A percentile compares a stretch with the other conserved stretches of the same genome.
These are phyloP conservation scores for Mormyrus lacerda DNA, from an alignment of 2,113 vertebrate genomes.

Conservation along the genomic window DNA sequence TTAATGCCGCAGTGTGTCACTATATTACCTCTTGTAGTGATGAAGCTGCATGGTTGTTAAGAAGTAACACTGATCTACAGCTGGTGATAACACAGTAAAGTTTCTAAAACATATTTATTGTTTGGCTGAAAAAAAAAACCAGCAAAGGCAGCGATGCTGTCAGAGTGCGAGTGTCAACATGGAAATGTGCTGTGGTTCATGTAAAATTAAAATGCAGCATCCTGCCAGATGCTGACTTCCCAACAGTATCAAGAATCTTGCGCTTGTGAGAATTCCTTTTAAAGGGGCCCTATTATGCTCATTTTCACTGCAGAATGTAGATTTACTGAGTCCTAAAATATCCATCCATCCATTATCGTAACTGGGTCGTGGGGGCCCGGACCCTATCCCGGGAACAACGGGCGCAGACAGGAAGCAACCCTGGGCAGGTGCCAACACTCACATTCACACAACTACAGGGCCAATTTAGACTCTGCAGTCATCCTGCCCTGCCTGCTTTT, in stretches of 20 bases:
- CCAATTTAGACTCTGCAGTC: no score
- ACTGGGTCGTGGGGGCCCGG: no score
- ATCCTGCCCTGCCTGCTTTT: no score
- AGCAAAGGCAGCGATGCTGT: neutral
- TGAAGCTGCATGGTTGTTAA: neutral
- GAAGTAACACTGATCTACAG: neutral
- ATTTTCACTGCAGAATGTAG: neutral
- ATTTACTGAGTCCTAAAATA: neutral
- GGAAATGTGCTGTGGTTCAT: neutral
- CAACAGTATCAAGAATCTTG: neutral
- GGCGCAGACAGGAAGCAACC: no score
- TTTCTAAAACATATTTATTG: neutral
- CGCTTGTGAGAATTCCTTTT: neutral
- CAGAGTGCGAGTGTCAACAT: neutral
- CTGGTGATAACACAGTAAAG: neutral
- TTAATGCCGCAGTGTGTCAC: neutral
- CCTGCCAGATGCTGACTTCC: no score
- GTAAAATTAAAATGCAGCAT: neutral
- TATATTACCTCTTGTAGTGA: neutral
- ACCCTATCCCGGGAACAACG: no score
- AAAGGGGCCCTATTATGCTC: neutral
- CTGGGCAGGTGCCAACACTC: no score
- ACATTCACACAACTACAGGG: no score
- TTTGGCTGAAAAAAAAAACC: neutral
- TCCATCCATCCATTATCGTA: no score